A percentile compares a stretch with the other conserved stretches of the same genome.
Conservation (phyloP, 2,797 vertebrate species). For the Spinus pinus region DNA sequence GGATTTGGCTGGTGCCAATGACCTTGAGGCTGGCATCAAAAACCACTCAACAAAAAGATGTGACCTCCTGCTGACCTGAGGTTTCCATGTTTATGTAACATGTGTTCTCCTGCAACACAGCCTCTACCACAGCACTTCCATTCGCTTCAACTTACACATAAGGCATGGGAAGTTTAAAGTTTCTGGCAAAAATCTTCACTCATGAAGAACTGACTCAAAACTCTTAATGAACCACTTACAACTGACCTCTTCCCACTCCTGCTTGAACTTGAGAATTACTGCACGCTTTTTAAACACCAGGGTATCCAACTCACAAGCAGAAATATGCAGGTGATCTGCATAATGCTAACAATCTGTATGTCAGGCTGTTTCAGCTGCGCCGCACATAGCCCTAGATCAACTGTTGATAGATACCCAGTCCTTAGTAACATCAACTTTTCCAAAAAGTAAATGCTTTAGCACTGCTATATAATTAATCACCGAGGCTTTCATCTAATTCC, state of each 20-base stretch:
- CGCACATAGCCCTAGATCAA: not conserved
- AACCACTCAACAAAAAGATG: not conserved
- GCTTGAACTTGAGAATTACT: not conserved
- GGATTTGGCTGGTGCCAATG: not conserved
- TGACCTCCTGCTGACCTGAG: not conserved
- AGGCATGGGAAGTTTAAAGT: accelerated
- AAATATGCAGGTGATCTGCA: not conserved
- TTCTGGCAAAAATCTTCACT: not conserved
- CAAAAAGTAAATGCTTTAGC: conserved; percentile 29
- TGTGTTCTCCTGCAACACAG: not conserved
- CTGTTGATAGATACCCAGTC: not conserved
- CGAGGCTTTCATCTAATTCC: not conserved
- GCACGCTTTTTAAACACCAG: not conserved
- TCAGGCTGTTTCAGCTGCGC: not conserved
- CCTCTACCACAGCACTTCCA: not conserved
- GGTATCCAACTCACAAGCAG: not conserved
- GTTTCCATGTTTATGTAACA: not conserved
- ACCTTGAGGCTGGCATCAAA: not conserved
- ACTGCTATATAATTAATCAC: conserved; percentile 41
- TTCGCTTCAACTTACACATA: not conserved
- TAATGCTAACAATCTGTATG: not conserved
- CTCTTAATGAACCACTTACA: not conserved
- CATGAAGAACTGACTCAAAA: not conserved
- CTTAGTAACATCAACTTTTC: conserved; percentile 8
- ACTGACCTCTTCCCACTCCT: not conserved